Base-by-base conservation (phyloP, 1,140 invertebrate species). In the Delia radicum region DNA sequence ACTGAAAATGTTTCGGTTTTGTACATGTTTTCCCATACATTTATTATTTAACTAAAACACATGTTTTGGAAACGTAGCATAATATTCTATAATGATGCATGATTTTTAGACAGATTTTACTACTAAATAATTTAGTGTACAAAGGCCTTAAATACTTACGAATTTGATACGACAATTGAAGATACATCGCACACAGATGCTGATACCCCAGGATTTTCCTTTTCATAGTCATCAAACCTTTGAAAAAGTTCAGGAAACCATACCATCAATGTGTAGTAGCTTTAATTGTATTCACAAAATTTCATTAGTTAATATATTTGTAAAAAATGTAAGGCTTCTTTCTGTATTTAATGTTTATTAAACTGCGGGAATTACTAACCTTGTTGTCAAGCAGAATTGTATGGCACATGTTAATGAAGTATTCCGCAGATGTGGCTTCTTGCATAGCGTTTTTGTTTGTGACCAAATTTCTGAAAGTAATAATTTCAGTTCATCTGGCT, bases 171-270 rank as follows among this genome's bases (percentile, higher is more conserved):
- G 81, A 71, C 89, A 89, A 10, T 91, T 90, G 89, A 91, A 3
- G 91, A 92, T 0, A 93, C 92, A 78, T 93, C 91, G 81, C 93
- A 94, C 5, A 94, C 91, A 0, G 92, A 91, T 0, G 91, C 91
- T 1, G 87, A 88, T 61, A 89, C 84, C 31, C 89, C 90, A 1
- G 91, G 91, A 89, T 92, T 87, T 0, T 84, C 79, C 18, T 87
- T 81, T 79, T 93, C 92, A 81, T 91, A 93, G 67, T 91, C 89
- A 79, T 93, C 91, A 81, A 93, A 93, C 76, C 92, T 90, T 83
- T 91, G 89, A 86, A 94, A 94, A 78, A 94, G 86, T 82, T 94
- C 93, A 8, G 93, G 93, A 85, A 94, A 94, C 93, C 93, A 94
- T 76, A 94, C 90, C 92, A 94, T 94, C 2, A 94, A 87, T 1